A percentile compares a stretch with the other conserved stretches of the same genome.
Evolutionary conservation across 2,797 vertebrate species (phyloP).

Genomic region (Otolemur crassicaudatus): DNA sequence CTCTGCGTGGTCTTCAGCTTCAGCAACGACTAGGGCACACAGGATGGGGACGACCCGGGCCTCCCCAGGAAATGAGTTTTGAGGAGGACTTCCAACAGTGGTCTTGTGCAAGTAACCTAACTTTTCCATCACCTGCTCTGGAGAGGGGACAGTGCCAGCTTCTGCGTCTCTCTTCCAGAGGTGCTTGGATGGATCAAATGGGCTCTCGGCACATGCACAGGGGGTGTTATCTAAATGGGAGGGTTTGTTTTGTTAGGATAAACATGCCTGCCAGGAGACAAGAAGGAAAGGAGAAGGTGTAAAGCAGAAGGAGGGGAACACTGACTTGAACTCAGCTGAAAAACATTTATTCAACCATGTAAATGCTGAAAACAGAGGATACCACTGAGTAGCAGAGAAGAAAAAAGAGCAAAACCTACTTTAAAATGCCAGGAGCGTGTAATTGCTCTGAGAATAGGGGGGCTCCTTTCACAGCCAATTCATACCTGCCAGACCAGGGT

Average conservation of each 20-base stretch:
- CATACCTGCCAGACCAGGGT: neutral
- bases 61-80: neutral
- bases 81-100: neutral
- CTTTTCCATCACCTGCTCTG: neutral
- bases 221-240: neutral
- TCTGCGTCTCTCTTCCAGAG: neutral
- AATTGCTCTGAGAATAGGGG: neutral
- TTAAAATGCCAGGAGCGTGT: conserved; percentile 1
- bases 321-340: neutral
- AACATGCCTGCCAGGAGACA: neutral
- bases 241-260: neutral
- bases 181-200: neutral
- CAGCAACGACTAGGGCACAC: neutral
- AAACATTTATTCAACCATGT: conserved; percentile 9
- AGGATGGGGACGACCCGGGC: neutral
- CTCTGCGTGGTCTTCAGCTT: neutral
- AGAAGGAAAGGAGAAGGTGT: neutral
- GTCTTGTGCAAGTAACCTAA: neutral
- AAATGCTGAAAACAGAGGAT: neutral
- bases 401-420: neutral
- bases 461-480: neutral
- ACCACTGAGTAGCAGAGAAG: neutral
- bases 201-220: neutral
- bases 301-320: neutral
- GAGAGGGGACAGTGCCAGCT: neutral